phyloP scores from a whole-genome alignment of 2,797 vertebrate genomes.

The Pagetopsis macropterus region DNA sequence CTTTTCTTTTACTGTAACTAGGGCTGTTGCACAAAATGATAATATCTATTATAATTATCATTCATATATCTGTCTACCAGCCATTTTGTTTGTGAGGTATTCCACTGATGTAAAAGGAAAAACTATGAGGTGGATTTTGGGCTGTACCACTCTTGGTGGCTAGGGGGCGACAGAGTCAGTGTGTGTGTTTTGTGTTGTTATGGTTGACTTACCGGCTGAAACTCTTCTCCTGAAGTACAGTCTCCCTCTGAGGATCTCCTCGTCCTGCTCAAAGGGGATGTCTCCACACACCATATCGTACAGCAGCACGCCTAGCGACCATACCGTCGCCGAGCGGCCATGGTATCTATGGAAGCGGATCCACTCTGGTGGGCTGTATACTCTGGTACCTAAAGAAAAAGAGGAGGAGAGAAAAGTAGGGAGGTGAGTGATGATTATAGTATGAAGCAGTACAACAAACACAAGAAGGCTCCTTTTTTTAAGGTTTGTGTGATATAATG shows the following conservation, averaged over 20 bases:
- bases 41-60: neutral
- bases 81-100: slow-evolving; percentile 5
- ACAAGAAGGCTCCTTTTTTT: too few species aligned
- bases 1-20: slow-evolving; percentile 5
- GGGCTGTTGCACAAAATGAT: slow-evolving; percentile 12
- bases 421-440: slow-evolving; percentile 10
- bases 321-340: slow-evolving; percentile 95
- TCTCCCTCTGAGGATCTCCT: slow-evolving; percentile 93
- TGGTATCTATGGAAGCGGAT: slow-evolving; percentile 97
- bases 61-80: slow-evolving; percentile 13
- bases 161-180: slow-evolving; percentile 67
- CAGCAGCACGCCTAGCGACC: slow-evolving; percentile 95
- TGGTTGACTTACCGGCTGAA: slow-evolving; percentile 86
- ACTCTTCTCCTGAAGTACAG: slow-evolving; percentile 94
- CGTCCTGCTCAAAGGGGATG: slow-evolving; percentile 98
- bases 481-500: neutral
- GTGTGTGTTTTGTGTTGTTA: slow-evolving; percentile 8
- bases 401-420: neutral
- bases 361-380: slow-evolving; percentile 98
- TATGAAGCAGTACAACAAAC: neutral
- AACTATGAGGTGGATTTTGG: neutral
- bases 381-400: slow-evolving; percentile 88
- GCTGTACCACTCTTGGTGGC: slow-evolving; percentile 47
- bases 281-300: slow-evolving; percentile 99
- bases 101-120: slow-evolving; percentile 8